A percentile compares a stretch with the other conserved stretches of the same genome.
Conservation (phyloP, 2,888 invertebrate species). For the Drosophila heteroneura region DNA sequence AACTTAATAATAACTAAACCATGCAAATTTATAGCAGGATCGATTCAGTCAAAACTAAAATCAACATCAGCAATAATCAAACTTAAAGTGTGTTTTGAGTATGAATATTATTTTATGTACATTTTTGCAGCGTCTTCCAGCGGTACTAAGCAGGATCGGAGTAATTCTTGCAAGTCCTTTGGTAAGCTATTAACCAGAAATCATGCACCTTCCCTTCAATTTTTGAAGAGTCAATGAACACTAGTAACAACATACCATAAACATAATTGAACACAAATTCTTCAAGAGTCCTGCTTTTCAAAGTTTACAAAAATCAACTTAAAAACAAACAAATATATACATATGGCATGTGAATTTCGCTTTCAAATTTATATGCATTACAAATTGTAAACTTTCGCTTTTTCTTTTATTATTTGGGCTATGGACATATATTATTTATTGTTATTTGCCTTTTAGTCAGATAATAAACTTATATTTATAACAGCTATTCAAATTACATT, state of each 20-base stretch:
- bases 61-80: slow-evolving; percentile 49
- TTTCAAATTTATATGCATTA: slow-evolving; percentile 67
- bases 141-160: slow-evolving; percentile 98
- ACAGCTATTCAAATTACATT: slow-evolving; percentile 43
- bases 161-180: slow-evolving; percentile 97
- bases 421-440: slow-evolving; percentile 24
- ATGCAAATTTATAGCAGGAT: slow-evolving; percentile 37
- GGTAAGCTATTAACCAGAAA: slow-evolving; percentile 89
- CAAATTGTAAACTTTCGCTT: slow-evolving; percentile 30
- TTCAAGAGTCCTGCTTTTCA: slow-evolving; percentile 1
- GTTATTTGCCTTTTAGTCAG: slow-evolving; percentile 40
- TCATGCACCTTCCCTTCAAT: slow-evolving; percentile 71
- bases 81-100: slow-evolving; percentile 86
- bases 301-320: slow-evolving; percentile 29
- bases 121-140: slow-evolving; percentile 95
- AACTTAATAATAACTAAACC: slow-evolving; percentile 45
- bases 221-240: slow-evolving; percentile 27
- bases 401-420: slow-evolving; percentile 26
- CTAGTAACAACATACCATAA: slow-evolving; percentile 20
- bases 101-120: slow-evolving; percentile 86
- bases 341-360: slow-evolving; percentile 82
- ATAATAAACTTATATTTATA: slow-evolving; percentile 33
- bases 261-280: slow-evolving; percentile 22
- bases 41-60: slow-evolving; percentile 38
- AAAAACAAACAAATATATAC: slow-evolving; percentile 26